These are phyloP conservation scores for Hyaena hyaena DNA, from an alignment of 2,113 vertebrate genomes.

Conservation along the genomic window DNA sequence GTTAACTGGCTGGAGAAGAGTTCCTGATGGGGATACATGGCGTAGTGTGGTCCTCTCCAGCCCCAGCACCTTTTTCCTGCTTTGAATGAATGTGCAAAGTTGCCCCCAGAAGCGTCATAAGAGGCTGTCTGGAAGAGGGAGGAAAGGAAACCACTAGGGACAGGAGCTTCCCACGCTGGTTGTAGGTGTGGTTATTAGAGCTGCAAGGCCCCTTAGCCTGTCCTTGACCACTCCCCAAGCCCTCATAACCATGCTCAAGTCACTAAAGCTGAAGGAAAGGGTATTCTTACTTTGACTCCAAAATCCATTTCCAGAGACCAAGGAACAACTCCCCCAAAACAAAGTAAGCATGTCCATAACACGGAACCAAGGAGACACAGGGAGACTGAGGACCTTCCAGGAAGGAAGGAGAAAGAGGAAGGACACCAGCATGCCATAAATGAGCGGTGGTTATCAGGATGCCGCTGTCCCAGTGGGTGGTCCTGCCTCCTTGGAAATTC, in stretches of 20 bases:
- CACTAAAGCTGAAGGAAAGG: background rate
- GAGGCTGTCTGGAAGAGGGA: background rate
- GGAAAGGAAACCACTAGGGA: background rate
- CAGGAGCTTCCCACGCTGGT: background rate
- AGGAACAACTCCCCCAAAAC: background rate
- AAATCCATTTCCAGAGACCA: background rate
- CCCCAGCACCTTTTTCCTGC: background rate
- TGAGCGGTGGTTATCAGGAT: background rate
- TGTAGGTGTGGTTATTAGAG: background rate
- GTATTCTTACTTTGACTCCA: background rate
- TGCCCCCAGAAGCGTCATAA: no score
- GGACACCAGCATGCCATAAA: rapidly evolving
- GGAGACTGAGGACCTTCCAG: background rate
- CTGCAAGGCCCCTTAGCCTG: background rate
- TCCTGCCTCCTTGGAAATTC: background rate
- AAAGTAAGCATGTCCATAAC: background rate
- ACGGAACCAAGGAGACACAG: background rate
- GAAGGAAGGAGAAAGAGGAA: background rate
- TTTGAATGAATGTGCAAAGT: background rate
- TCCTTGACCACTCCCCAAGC: background rate
- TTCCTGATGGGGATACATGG: background rate
- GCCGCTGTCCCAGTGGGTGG: background rate
- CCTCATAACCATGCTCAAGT: background rate
- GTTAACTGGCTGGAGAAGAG: background rate
- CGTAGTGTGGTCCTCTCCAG: background rate